Base-by-base conservation (phyloP, 2,113 vertebrate genomes). In the Dolichotis patagonum region DNA sequence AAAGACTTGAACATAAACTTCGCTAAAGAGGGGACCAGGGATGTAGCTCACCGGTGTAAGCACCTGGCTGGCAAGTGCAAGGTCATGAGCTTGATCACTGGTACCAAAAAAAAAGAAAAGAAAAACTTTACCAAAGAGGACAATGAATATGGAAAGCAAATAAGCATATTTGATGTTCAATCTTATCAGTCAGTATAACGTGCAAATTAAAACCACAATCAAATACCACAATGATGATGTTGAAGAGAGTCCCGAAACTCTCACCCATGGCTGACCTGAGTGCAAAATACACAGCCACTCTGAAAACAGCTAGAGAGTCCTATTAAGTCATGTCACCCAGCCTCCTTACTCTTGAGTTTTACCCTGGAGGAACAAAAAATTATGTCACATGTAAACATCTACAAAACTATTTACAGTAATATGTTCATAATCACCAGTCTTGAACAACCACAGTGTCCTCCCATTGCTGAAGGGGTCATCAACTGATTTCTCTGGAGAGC, bases 1-100 rank as follows among this genome's bases (percentile, higher is more conserved):
- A 86, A n/a, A 95, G n/a, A 32, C 41, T 91, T 71, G 20, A 43
- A 62, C 11, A 75, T 67, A 95, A 77, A 85, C n/a, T 71, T 87
- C 43, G 69, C 41, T 2, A 52, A 85, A 91, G 73, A 91, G 24
- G 41, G 54, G 54, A 3, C 54, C 54, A 54, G 54, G 54, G 54
- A 54, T 54, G 12, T 54, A 54, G 54, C 54, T 17, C 54, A 54
- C 13, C 14, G 7, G 54, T 54, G 12, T 17, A 54, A 54, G 54
- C 14, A 2, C 54, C 16, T 54, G 54, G 13, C 54, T 54, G 14
- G 54, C 54, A 54, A 54, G 14, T 14, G 14, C 54, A 54, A 54
- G 54, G 54, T 54, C 54, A 16, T 54, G 54, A 54, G 54, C 7
- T 54, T 16, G 54, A 54, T 54, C 54, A 13, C 54, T 16, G 14